Percentiles rank a stretch among this genome's conserved stretches.
Evolutionary conservation across 1,140 invertebrate genomes (phyloP).

Genomic region (Scaptodrosophila lebanonensis): DNA sequence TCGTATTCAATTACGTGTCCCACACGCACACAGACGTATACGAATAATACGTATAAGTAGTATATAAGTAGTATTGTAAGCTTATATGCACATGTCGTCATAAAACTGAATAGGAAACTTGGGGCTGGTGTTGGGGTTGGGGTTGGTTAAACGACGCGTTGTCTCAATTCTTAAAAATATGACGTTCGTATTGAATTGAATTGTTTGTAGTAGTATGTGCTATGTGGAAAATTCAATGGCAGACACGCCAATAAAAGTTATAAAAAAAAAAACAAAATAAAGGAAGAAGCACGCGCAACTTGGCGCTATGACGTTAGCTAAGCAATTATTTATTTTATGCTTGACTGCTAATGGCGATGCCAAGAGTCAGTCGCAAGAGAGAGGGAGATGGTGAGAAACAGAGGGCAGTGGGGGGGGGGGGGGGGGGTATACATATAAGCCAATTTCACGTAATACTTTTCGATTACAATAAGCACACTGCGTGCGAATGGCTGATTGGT

Average conservation of each 20-base stretch:
- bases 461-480: slow-evolving; percentile 23
- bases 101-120: slow-evolving; percentile 10
- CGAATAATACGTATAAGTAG: too few relatives aligned
- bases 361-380: neutral
- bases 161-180: too few relatives aligned
- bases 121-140: too few relatives aligned
- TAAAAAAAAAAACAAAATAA: slow-evolving; percentile 24
- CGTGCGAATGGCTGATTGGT: slow-evolving; percentile 1
- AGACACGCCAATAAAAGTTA: slow-evolving; percentile 1
- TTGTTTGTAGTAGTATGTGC: too few relatives aligned
- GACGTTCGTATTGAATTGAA: too few relatives aligned
- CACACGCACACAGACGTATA: neutral
- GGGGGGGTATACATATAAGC: too few relatives aligned
- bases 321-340: slow-evolving; percentile 51
- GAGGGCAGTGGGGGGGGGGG: too few relatives aligned
- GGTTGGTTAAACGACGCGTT: too few relatives aligned
- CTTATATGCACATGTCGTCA: too few relatives aligned
- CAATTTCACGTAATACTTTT: slow-evolving; percentile 21
- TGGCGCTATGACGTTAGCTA: slow-evolving; percentile 18
- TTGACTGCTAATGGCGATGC: slow-evolving; percentile 18
- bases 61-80: too few relatives aligned
- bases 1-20: slow-evolving; percentile 68
- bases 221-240: too few relatives aligned
- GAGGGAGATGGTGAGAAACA: too few relatives aligned
- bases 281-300: slow-evolving; percentile 41